Conservation (phyloP, 2,113 vertebrate species). For the Neogobius melanostomus region DNA sequence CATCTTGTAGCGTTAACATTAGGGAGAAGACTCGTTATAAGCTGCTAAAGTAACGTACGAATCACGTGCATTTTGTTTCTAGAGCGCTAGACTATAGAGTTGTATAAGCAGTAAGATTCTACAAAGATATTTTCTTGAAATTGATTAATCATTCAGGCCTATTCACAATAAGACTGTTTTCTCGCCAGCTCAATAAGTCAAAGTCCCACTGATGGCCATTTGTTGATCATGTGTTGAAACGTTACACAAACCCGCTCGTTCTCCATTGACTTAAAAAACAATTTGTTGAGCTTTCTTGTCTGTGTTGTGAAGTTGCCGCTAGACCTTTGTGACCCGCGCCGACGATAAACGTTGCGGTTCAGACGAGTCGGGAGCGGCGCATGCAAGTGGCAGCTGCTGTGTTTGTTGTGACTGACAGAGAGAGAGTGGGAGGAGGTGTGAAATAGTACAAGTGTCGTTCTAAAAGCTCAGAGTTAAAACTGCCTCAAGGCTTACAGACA, state of each 20-base stretch:
- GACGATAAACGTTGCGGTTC: conserved; percentile 20
- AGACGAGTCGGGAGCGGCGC: conserved; percentile 41
- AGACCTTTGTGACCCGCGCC: conserved; percentile 42
- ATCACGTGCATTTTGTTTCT: no score
- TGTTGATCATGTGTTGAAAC: not conserved
- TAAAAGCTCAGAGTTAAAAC: not conserved
- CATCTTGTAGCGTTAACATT: no score
- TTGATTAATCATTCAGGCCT: no score
- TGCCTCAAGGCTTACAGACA: no score
- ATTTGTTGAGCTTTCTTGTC: not conserved
- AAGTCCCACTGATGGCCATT: not conserved
- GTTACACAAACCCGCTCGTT: not conserved
- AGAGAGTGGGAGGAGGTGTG: conserved; percentile 43
- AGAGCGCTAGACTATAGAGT: no score
- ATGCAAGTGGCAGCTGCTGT: conserved; percentile 46
- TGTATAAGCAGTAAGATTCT: no score
- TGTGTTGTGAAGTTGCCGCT: conserved; percentile 24
- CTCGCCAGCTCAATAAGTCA: not conserved
- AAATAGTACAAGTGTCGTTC: conserved; percentile 36
- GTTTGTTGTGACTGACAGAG: conserved; percentile 27
- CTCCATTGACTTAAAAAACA: conserved; percentile 3
- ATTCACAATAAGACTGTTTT: no score
- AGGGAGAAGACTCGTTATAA: no score
- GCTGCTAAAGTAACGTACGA: no score
- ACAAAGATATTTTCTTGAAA: no score